A percentile compares a stretch with the other conserved stretches of the same genome.
Evolutionary conservation across 2,888 invertebrate species (phyloP).

Genomic region (Tridacna gigas): DNA sequence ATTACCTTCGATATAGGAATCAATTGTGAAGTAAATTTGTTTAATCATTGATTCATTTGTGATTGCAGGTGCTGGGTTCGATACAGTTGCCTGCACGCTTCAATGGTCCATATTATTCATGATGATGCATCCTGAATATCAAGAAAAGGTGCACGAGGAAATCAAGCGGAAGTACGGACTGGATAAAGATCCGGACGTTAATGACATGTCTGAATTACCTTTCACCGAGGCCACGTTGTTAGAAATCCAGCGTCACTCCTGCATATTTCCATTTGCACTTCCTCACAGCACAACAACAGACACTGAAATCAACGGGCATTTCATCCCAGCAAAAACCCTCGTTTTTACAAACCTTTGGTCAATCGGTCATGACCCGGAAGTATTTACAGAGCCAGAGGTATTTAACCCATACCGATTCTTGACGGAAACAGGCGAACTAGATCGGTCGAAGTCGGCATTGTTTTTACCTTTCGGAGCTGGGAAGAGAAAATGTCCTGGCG

Average conservation of each 20-base stretch:
- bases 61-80: conserved; percentile 77
- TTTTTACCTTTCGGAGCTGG: conserved; percentile 79
- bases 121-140: conserved; percentile 74
- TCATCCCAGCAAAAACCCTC: conserved; percentile 73
- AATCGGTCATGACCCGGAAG: conserved; percentile 72
- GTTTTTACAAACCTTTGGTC: conserved; percentile 80
- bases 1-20: no score
- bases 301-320: conserved; percentile 66
- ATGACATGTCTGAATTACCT: conserved; percentile 70
- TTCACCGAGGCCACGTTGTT: conserved; percentile 76
- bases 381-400: conserved; percentile 75
- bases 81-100: conserved; percentile 78
- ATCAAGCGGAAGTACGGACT: conserved; percentile 70
- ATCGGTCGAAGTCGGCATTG: conserved; percentile 64
- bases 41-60: neutral
- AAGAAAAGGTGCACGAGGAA: conserved; percentile 76
- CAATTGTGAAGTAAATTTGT: no score
- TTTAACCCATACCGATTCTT: conserved; percentile 78
- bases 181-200: conserved; percentile 65
- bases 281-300: conserved; percentile 80
- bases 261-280: conserved; percentile 79
- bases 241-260: conserved; percentile 76
- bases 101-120: conserved; percentile 79
- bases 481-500: conserved; percentile 79
- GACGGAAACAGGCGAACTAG: conserved; percentile 59